phyloP scores from a whole-genome alignment of 1,140 invertebrate genomes.

The Propsilocerus akamusi region DNA sequence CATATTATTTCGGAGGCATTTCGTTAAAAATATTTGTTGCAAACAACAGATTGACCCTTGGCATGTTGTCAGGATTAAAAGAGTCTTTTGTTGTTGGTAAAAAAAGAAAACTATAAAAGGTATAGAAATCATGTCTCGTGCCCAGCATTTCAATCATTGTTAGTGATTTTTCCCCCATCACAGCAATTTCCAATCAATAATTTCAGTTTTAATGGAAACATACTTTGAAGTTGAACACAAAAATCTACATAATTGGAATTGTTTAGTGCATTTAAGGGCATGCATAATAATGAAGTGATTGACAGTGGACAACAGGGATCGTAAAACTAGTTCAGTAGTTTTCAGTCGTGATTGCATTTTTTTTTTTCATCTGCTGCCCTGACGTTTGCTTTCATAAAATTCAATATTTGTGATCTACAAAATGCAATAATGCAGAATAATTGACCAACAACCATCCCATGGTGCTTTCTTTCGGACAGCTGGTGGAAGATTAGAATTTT shows the following conservation, averaged over 20 bases:
- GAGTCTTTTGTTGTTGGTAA: too few species aligned
- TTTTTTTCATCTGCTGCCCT: too few species aligned
- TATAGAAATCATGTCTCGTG: neutral
- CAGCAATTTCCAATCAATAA: neutral
- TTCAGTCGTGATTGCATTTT: too few species aligned
- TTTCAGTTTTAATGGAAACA: neutral
- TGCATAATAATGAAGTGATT: neutral
- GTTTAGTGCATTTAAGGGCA: neutral
- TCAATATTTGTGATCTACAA: too few species aligned
- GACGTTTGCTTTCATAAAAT: too few species aligned
- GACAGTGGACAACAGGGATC: constrained; percentile 1
- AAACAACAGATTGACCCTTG: too few species aligned
- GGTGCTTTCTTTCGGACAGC: neutral
- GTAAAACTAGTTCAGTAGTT: too few species aligned
- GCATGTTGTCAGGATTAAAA: too few species aligned
- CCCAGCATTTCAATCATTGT: neutral
- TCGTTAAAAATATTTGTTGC: too few species aligned
- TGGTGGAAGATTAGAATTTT: neutral
- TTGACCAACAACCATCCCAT: neutral
- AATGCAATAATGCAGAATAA: constrained; percentile 1
- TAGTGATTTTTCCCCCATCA: neutral
- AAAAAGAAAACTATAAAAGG: too few species aligned
- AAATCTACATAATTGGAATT: neutral
- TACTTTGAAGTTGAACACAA: too few species aligned
- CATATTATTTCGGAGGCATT: too few species aligned